Conservation (phyloP, 2,113 vertebrate genomes). For the Phaetusa simplex region DNA sequence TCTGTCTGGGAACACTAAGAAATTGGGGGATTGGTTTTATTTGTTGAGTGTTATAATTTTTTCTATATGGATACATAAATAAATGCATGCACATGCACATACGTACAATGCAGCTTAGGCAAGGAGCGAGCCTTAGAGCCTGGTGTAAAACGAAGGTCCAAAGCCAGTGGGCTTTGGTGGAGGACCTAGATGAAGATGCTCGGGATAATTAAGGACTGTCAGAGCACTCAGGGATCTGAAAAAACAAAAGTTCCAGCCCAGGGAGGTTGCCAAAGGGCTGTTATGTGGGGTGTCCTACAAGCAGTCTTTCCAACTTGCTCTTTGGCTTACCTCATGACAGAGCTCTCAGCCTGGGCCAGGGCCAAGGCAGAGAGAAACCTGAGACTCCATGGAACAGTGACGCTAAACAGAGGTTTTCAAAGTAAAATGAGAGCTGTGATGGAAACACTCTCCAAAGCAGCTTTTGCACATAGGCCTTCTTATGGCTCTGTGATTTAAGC, state of each 20-base stretch:
- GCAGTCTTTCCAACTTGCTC: background rate
- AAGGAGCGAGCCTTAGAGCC: background rate
- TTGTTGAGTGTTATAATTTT: background rate
- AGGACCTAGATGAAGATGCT: background rate
- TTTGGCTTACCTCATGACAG: background rate
- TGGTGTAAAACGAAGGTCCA: background rate
- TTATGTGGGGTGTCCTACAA: background rate
- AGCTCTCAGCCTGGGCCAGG: background rate
- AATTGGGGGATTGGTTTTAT: background rate
- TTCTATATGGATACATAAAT: background rate
- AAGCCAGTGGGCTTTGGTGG: background rate
- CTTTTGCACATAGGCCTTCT: background rate
- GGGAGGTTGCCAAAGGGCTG: background rate
- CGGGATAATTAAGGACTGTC: background rate
- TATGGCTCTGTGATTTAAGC: background rate
- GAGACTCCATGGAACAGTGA: background rate
- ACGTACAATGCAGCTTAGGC: background rate
- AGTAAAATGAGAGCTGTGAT: background rate
- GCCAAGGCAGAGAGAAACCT: background rate
- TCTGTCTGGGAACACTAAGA: background rate
- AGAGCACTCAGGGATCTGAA: background rate
- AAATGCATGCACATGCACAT: accelerated
- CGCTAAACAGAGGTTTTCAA: background rate
- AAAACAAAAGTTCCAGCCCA: background rate
- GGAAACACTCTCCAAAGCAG: background rate